Base-by-base conservation (phyloP, 2,888 invertebrate genomes). In the Phyllotreta cruciferae region DNA sequence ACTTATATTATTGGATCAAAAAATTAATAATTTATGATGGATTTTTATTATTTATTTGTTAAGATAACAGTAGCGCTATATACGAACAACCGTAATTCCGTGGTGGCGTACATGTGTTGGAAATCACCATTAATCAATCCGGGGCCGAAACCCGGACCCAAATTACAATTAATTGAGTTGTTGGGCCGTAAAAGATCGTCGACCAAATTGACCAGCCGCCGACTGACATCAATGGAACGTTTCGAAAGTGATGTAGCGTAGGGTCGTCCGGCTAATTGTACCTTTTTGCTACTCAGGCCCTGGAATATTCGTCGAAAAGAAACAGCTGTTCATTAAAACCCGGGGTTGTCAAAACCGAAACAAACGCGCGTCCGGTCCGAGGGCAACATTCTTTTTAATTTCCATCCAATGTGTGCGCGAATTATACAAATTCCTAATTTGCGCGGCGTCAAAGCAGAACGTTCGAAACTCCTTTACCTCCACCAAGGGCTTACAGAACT, bases 161-260 rank as follows among this genome's bases (percentile, higher is more conserved):
- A 58, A 58, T 52, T 50, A 58, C 52, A 58, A 58, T 58, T 58
- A 58, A 58, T 58, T 58, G 58, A 58, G 52, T 50, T 52, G 58
- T 42, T 58, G 58, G 58, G 11, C 50, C 42, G 50, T 58, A 42
- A 58, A 58, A 52, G 50, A 58, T 58, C 50, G 58, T 52, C 52
- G 58, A 8, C 35, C 41, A 50, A 58, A 58, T 58, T 42, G 58
- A 52, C 50, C 58, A 58, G 50, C 50, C 57, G 50, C 34, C 50
- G 36, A 52, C 41, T 50, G 58, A 52, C 50, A 58, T 52, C 58
- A 52, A 50, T 50, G 38, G 50, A 58, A 35, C 50, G 38, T n/a
- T 37, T 56, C 14, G 36, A 14, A 37, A 11, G 5, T 47, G 3
- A 36, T 34, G 24, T 47, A 13, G 24, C 36, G 35, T 10, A 1